Evolutionary conservation across 2,113 vertebrate species (phyloP).

Genomic region (Plecotus auritus): DNA sequence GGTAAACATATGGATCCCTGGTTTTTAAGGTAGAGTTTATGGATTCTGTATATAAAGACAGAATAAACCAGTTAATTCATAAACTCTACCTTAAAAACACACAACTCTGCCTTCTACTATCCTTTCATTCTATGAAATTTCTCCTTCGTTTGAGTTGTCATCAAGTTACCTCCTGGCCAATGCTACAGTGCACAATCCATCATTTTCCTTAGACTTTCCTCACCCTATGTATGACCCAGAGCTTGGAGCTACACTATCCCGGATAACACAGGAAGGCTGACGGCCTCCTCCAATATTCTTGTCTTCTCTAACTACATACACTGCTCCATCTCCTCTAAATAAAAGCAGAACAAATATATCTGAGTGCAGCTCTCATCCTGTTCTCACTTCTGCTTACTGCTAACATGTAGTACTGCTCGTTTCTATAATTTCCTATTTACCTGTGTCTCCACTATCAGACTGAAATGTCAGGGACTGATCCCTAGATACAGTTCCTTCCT

Average conservation of each 20-base stretch:
- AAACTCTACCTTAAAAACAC: background rate
- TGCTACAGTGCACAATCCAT: accelerated
- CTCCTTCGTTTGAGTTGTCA: background rate
- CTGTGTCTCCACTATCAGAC: background rate
- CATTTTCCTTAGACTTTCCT: background rate
- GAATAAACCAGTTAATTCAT: background rate
- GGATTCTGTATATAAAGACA: too few species aligned
- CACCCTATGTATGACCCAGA: background rate
- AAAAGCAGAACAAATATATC: background rate
- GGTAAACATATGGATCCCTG: background rate
- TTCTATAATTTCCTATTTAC: background rate
- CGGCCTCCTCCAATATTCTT: background rate
- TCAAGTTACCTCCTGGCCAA: background rate
- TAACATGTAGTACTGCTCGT: background rate
- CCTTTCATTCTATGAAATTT: background rate
- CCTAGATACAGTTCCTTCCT: background rate
- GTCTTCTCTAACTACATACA: background rate
- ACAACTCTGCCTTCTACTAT: background rate
- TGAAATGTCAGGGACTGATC: background rate
- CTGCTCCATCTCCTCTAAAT: background rate
- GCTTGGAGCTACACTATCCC: background rate
- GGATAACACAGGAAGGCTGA: background rate
- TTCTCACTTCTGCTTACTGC: background rate
- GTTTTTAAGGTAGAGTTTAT: too few species aligned
- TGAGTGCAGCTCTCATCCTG: background rate